Base-by-base conservation (phyloP, 2,113 vertebrate species). In the Entomyzon cyanotis region DNA sequence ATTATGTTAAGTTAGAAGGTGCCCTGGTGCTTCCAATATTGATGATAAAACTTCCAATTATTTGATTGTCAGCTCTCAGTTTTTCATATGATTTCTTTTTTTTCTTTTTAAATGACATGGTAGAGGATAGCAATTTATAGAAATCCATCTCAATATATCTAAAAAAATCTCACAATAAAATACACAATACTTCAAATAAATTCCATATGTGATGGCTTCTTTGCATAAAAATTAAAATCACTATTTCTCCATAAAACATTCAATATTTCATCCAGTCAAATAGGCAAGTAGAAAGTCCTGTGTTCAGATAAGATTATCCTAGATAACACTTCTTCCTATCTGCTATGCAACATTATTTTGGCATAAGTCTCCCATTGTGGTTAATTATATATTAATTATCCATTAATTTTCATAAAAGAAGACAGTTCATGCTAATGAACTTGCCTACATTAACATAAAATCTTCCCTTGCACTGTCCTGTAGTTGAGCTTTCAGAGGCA, bases 371-470 rank as follows among this genome's bases (percentile, higher is more conserved):
- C 80, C 90, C 85, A 81, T 84, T 88, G 89, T 93, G 78, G 35
- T 74, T 93, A 80, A 95, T 97, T 97, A 85, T 62, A 71, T 84
- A 55, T 27, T 76, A 89, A 89, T 82, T 74, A 67, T 28, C 50
- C 79, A 35, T 60, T 60, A 82, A 46, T 85, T 84, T 94, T 87
- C 74, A 64, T 55, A 62, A 47, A 89, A 91, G 3, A 92, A 67
- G 73, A 71, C 24, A 73, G 33, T 79, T 93, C 50, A 89, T 93
- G 87, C 37, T 87, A 94, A 94, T 64, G 67, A 62, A 42, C n/a
- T 58, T 87, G 53, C 31, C 27, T 85, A 24, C 10, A 89, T 95
- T 97, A 85, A 50, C 62, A 91, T 93, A 91, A 91, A 86, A 42
- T 77, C 49, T 73, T 93, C 44, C 24, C 31, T 85, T 87, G 35